Evolutionary conservation across 2,797 vertebrate genomes (phyloP), one percentile per base, ranked within the genome.

Genomic region (Zalophus californianus): DNA sequence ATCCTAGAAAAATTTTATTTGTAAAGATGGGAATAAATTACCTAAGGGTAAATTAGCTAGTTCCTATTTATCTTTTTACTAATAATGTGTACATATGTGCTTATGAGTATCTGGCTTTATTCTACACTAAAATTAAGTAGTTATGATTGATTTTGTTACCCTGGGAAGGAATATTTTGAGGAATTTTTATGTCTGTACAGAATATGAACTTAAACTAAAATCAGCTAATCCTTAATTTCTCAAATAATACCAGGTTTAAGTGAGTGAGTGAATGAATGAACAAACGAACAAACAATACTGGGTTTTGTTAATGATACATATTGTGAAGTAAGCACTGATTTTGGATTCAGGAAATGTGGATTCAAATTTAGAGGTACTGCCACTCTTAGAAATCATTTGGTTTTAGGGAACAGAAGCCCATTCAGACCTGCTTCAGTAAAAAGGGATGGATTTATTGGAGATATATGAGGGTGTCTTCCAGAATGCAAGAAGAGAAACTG

Each of bases 201-300:
- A 54, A 50, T 75, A 18, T 86, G 32, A 92, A n/a, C 52, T 96
- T 75, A 78, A 62, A 70, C 4, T 93, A 62, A 96, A 91, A 80
- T 54, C 41, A 29, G 83, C 60, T 87, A 73, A 72, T 60, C 60
- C n/a, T 75, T 82, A 68, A 94, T 83, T 79, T 87, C 66, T 80
- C 58, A 66, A 58, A 75, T 48, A 83, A 87, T 70, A 52, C 11
- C 77, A 32, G 29, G 52, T 62, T 79, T 89, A 27, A 75, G n/a
- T 68, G n/a, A 35, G 20, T 68, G n/a, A 68, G 21, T 68, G 18
- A 79, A 32, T 58, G 54, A 56, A 58, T 23, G 21, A 58, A 62
- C 29, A 25, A 60, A 58, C 11, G 58, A 77, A n/a, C 50, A 44
- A 56, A 56, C 44, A 80, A 86, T 68, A 35, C 4, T 84, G 38